Base-by-base conservation (phyloP, 2,888 invertebrate species). In the Cheiracanthium punctorium region DNA sequence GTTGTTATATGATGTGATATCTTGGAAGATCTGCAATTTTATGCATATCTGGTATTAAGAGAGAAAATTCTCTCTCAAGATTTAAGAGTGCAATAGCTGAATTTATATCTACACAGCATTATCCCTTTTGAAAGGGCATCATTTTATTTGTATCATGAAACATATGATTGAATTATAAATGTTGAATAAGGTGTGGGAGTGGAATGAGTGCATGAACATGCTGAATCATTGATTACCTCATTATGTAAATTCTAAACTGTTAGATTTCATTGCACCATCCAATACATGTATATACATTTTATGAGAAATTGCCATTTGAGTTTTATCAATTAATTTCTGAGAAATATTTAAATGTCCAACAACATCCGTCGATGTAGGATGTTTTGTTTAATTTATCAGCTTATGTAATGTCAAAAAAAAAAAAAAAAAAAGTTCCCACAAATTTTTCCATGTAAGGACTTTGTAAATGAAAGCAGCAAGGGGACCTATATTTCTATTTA, bases 401-500 rank as follows among this genome's bases (percentile, higher is more conserved):
- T 80, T 73, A 72, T 71, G 71, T 65, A 74, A 41, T 74, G 73
- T 74, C 76, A 71, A 77, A 67, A 33, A 71, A 74, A 41, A 48
- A 77, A 72, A 30, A 30, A 52, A 71, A 48, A 79, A 80, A 75
- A 32, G 37, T 85, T 48, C 58, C 64, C 37, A 72, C 32, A 48
- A 37, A 74, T 70, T 85, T 73, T 82, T 79, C 58, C 69, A 73
- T 73, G 74, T 52, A 84, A 79, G 79, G 41, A 67, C 79, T 79
- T 52, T 32, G 74, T 76, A 80, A 52, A 41, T 33, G 69, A 58
- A 82, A 80, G 87, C 87, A 87, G 87, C 87, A 87, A 87, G 87
- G 87, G 87, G 82, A 82, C 87, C 82, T 82, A 87, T 87, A 77
- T 87, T 80, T 80, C 80, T 87, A 82, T 82, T 80, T 87, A 80